These are phyloP conservation scores for Baronia brevicornis DNA, from an alignment of 2,888 invertebrate species.

Conservation along the genomic window DNA sequence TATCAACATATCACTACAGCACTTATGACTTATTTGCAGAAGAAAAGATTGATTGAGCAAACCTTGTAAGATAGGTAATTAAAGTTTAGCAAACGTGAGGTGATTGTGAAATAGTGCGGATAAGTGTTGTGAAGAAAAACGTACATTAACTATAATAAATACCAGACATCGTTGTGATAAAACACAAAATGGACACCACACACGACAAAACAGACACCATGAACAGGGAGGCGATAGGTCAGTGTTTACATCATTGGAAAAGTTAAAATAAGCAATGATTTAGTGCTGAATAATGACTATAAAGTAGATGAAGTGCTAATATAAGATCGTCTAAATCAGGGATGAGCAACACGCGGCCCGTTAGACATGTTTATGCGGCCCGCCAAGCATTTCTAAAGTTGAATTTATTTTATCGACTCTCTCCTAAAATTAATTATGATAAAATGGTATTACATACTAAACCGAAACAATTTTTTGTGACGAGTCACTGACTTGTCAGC, in stretches of 20 bases:
- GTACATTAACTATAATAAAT: constrained; percentile 16
- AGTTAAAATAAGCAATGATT: constrained; percentile 23
- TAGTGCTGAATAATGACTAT: not conserved
- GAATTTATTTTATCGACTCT: too few species aligned
- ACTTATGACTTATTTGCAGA: too few species aligned
- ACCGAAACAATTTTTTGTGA: too few species aligned
- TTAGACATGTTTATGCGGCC: too few species aligned
- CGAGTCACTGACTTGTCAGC: too few species aligned
- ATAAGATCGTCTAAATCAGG: constrained; percentile 14
- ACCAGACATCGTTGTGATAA: constrained; percentile 26
- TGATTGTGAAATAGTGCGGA: constrained; percentile 9
- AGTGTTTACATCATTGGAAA: constrained; percentile 30
- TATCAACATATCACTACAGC: too few species aligned
- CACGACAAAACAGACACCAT: constrained; percentile 50
- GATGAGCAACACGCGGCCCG: too few species aligned
- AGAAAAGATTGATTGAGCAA: too few species aligned
- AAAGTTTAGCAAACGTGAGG: constrained; percentile 8
- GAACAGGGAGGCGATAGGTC: constrained; percentile 65
- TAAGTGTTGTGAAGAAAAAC: constrained; percentile 16
- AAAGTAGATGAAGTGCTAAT: constrained; percentile 1
- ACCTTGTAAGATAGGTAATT: not conserved
- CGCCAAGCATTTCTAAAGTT: too few species aligned
- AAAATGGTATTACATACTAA: too few species aligned
- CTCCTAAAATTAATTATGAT: too few species aligned
- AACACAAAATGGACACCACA: constrained; percentile 50